Evolutionary conservation across 2,113 vertebrate genomes (phyloP), one percentile per base, ranked within the genome.

Genomic region (Dipodomys spectabilis): DNA sequence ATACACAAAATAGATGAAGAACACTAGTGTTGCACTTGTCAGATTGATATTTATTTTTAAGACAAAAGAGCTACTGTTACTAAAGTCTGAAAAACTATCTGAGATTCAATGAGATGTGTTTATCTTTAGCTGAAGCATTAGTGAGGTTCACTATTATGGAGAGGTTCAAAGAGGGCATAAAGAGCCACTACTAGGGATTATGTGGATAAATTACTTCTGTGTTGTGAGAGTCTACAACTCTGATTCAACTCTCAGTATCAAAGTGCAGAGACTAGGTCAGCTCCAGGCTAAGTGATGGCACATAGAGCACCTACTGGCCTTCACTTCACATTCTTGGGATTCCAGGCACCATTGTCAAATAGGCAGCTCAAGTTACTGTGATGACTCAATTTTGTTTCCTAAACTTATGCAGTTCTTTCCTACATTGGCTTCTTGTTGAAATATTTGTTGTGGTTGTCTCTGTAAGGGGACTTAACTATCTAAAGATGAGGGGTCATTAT

Each of bases 41-140:
- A 82, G n/a, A 75, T 22, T 71, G 11, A 28, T 60, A 88, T 22
- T 57, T 18, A 23, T 86, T 73, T 22, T 90, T 69, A 82, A 19
- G 62, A 79, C 60, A 90, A 32, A 77, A 92, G 53, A 92, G 35
- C 90, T 83, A 60, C 68, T 84, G 27, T 81, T 45, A 62, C 53
- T 74, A 60, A 91, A 64, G n/a, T 67, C 75, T 2, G 39, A 30
- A 93, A 83, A 87, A 67, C 18, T 79, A 6, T 68, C 68, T 77
- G 28, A 86, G 82, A 77, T 91, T 16, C 77, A 88, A 60, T 72
- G 45, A 77, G 28, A 73, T 65, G 49, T 44, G 28, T 86, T 91
- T 83, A 67, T 87, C 94, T 91, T 89, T 82, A 60, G 27, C 80
- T 88, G 49, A 73, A 45, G 19, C 22, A 39, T 28, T 79, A 18